Base-by-base conservation (phyloP, 2,113 vertebrate genomes). In the Melanerpes formicivorus region DNA sequence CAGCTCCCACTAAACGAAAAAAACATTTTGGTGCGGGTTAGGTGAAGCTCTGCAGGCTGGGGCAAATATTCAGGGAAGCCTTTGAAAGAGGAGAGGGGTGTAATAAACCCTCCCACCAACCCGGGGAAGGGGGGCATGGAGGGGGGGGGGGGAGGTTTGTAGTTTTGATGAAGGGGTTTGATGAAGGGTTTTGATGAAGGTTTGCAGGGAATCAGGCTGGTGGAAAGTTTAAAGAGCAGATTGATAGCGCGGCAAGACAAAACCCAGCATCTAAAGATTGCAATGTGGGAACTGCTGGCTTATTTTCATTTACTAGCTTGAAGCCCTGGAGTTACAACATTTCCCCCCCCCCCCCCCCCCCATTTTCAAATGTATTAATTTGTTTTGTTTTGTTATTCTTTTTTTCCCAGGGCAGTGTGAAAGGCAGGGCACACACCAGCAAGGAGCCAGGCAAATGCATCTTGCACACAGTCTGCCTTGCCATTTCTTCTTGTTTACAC, bases 41-140 rank as follows among this genome's bases (percentile, higher is more conserved):
- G 90, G 84, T 87, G 95, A 96, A 87, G 66, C 69, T 90, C 95
- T 93, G 93, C 93, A 95, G 95, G 34, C 88, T 88, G 78, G 80
- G 65, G 63, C 2, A 8, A 86, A 88, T 91, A 93, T 84, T 88
- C 40, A 3, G 84, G 69, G 78, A 93, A 96, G 91, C 77, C 96
- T 88, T 92, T 94, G 88, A 95, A 94, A 95, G 91, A 79, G 79
- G 95, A 93, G 88, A 96, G 93, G 88, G 87, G 37, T 95, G 86
- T 93, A 95, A 95, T 94, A 93, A 96, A 89, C 89, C 89, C 80
- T 88, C 84, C 77, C 71, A 75, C 59, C 92, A 79, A 74, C 71
- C 58, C 55, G 55, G 54, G 21, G 8, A 16, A 42, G 44, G 21
- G 42, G 27, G 5, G 8, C 8, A 42, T 37, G 18, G 18, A 7